phyloP scores from a whole-genome alignment of 2,113 vertebrate genomes.

The Proterorhinus semilunaris region DNA sequence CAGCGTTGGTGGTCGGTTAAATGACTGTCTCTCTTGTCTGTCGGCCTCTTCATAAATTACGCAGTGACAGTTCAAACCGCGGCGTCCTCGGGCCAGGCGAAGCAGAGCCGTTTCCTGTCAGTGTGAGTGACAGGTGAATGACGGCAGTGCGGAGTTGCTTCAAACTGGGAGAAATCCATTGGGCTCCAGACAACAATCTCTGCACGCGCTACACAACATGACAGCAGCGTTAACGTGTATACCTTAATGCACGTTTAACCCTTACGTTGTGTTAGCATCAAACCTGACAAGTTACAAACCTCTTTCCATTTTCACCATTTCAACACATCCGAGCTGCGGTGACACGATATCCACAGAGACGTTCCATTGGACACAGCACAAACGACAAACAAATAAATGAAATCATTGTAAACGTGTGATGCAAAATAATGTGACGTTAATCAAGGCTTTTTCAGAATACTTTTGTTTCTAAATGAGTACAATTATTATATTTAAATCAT shows the following conservation, averaged over 20 bases:
- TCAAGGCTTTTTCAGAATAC: too few relatives aligned
- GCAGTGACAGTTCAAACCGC: not conserved
- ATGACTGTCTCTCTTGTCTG: not conserved
- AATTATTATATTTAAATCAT: too few relatives aligned
- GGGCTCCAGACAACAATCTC: not conserved
- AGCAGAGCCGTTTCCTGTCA: slow-evolving; percentile 12
- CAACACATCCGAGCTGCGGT: too few relatives aligned
- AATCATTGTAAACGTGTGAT: not conserved
- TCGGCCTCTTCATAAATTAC: not conserved
- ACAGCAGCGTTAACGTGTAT: not conserved
- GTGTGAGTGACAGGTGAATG: slow-evolving; percentile 10
- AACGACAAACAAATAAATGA: too few relatives aligned
- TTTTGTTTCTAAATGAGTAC: too few relatives aligned
- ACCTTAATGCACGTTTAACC: not conserved
- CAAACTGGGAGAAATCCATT: slow-evolving; percentile 10
- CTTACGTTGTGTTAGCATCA: not conserved
- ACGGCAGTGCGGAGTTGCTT: slow-evolving; percentile 6
- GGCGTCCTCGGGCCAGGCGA: slow-evolving; percentile 6
- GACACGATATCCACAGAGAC: not conserved
- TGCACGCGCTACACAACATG: not conserved
- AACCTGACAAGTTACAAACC: not conserved
- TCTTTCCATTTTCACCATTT: not conserved
- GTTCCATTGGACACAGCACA: not conserved
- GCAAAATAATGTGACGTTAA: not conserved
- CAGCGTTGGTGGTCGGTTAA: not conserved